These are phyloP conservation scores for Coregonus suidteri DNA, from an alignment of 2,797 vertebrate species.

Conservation along the genomic window DNA sequence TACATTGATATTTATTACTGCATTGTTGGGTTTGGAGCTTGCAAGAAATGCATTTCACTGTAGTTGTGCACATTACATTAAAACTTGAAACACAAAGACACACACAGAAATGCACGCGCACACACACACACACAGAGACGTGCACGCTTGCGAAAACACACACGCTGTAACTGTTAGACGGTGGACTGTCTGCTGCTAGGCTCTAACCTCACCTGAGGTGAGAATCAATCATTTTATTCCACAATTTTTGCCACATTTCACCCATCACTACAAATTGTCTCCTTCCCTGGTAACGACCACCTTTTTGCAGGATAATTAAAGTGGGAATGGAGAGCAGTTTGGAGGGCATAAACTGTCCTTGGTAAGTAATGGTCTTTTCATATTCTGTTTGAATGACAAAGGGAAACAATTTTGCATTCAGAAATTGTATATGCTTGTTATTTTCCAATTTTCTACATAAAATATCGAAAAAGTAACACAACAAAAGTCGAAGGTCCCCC, in stretches of 20 bases:
- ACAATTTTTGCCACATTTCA: constrained; percentile 10
- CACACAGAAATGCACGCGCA: too few species aligned
- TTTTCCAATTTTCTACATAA: background rate
- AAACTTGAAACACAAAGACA: too few species aligned
- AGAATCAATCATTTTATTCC: constrained; percentile 23
- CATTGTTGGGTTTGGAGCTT: too few species aligned
- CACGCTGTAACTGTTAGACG: too few species aligned
- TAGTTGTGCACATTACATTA: too few species aligned
- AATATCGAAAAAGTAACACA: background rate
- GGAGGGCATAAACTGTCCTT: background rate
- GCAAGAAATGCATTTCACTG: too few species aligned
- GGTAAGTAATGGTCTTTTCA: background rate
- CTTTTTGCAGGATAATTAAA: background rate
- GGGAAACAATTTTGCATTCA: background rate
- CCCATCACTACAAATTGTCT: background rate
- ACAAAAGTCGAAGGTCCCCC: background rate
- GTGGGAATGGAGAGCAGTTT: background rate
- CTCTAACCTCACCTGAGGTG: background rate
- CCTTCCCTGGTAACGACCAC: background rate
- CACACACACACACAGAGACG: too few species aligned
- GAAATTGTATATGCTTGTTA: background rate
- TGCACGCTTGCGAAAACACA: too few species aligned
- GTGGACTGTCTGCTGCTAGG: background rate
- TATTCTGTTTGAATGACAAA: background rate
- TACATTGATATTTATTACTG: too few species aligned